Base-by-base conservation (phyloP, 2,113 vertebrate genomes). In the Lanius ludovicianus region DNA sequence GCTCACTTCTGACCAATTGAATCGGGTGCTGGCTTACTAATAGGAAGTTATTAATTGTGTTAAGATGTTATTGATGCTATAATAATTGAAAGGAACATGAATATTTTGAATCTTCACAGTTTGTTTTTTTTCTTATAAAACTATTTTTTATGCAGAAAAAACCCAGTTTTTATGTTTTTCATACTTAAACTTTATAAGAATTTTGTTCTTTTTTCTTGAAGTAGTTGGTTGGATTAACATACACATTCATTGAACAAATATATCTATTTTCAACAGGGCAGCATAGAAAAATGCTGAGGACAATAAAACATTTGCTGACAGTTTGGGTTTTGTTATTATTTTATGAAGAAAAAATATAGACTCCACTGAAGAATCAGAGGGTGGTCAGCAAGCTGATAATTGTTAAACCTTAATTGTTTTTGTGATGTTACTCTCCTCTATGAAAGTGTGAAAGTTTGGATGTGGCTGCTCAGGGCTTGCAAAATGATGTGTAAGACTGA, bases 381-480 rank as follows among this genome's bases (percentile, higher is more conserved):
- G 4, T 0, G 0, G 1, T 81, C 90, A 84, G 9, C 22, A 82
- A 56, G 7, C 0, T 73, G 22, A 10, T 68, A 56, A 68, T 18
- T 75, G 3, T 59, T 49, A 79, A 91, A 74, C 5, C 1, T 69
- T 13, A 17, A 11, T 20, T 64, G 37, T 13, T 50, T 68, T 31
- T 14, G 4, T 53, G 12, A 27, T 21, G 2, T 59, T 76, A 25
- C 33, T 85, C 10, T 75, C 15, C 5, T 15, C 56, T 78, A 3
- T 44, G 15, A 7, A 68, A 47, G 3, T 2, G 0, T 42, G 7
- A 28, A 39, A 56, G 1, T 60, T 78, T 57, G 31, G 42, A 57
- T 63, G 37, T 44, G 24, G 44, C 19, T 73, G 24, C 44, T 53
- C 33, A 69, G 69, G 33, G 13, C 12, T 47, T 85, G 14, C 31